Conservation (phyloP, 2,113 vertebrate species). For the Azemiops feae region DNA sequence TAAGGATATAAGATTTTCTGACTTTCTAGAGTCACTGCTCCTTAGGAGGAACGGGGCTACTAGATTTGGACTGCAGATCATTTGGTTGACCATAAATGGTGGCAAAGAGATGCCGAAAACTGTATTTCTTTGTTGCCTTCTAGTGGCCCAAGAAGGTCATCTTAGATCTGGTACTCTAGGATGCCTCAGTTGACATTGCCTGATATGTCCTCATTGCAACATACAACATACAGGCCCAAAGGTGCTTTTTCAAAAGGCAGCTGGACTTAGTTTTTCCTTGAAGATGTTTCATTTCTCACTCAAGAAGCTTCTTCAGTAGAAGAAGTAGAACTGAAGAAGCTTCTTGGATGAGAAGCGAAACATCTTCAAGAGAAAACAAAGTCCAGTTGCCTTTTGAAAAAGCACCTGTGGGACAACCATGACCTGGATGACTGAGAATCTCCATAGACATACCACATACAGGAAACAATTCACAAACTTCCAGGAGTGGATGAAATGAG, state of each 20-base stretch:
- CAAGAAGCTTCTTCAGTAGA: too few relatives aligned
- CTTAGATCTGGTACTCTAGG: neutral
- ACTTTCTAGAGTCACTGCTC: neutral
- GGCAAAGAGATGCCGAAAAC: neutral
- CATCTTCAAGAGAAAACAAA: too few relatives aligned
- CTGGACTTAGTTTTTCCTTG: too few relatives aligned
- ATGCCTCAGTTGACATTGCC: neutral
- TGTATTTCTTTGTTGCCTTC: neutral
- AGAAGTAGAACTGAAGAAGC: too few relatives aligned
- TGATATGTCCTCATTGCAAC: neutral
- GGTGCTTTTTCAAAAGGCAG: too few relatives aligned
- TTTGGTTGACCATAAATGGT: neutral
- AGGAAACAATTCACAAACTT: neutral
- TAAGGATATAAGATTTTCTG: neutral
- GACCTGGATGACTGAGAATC: too few relatives aligned
- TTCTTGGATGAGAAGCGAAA: too few relatives aligned
- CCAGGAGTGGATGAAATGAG: neutral
- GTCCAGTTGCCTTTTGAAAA: too few relatives aligned
- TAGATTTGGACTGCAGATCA: neutral
- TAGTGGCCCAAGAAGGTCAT: neutral
- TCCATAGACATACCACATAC: neutral
- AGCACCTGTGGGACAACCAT: too few relatives aligned
- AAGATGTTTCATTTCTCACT: too few relatives aligned
- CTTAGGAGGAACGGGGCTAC: neutral
- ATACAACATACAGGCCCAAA: neutral